Percentiles rank a stretch among this genome's conserved stretches.
These are phyloP conservation scores for Steatocranus sp. DNA, from an alignment of 2,797 vertebrate genomes.

Conservation along the genomic window DNA sequence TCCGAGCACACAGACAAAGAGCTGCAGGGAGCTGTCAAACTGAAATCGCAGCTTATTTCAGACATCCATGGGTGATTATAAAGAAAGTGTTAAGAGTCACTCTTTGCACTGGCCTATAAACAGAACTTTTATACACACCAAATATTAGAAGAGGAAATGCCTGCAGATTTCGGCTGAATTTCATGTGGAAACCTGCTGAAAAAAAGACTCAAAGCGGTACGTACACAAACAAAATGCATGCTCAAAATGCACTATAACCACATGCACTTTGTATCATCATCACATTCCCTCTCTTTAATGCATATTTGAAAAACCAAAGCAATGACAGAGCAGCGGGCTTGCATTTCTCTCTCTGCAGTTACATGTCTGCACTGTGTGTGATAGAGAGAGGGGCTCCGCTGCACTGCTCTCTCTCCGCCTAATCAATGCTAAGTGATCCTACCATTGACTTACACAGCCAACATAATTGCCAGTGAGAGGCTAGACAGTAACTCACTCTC, in stretches of 20 bases:
- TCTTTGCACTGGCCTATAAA: constrained; percentile 12
- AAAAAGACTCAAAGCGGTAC: not conserved
- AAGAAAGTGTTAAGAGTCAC: constrained; percentile 38
- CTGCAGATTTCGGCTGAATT: not conserved
- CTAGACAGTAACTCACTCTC: constrained; percentile 79
- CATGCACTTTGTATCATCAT: not conserved
- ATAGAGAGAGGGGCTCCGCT: constrained; percentile 49
- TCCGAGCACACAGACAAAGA: constrained; percentile 58
- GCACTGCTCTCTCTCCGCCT: constrained; percentile 64
- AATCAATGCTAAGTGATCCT: constrained; percentile 85
- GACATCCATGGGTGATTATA: constrained; percentile 53
- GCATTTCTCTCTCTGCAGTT: constrained; percentile 5
- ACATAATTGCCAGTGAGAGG: constrained; percentile 79
- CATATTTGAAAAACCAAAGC: not conserved
- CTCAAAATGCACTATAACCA: not conserved
- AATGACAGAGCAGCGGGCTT: constrained; percentile 14
- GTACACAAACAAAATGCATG: not conserved
- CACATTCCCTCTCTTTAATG: not conserved
- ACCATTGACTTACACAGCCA: constrained; percentile 80
- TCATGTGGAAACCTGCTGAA: not conserved
- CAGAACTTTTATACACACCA: not conserved
- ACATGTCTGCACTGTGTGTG: constrained; percentile 44
- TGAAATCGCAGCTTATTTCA: constrained; percentile 74
- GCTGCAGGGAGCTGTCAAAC: constrained; percentile 61
- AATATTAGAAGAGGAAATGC: not conserved